phyloP scores from a whole-genome alignment of 2,113 vertebrate species.

The Prietella phreatophila region DNA sequence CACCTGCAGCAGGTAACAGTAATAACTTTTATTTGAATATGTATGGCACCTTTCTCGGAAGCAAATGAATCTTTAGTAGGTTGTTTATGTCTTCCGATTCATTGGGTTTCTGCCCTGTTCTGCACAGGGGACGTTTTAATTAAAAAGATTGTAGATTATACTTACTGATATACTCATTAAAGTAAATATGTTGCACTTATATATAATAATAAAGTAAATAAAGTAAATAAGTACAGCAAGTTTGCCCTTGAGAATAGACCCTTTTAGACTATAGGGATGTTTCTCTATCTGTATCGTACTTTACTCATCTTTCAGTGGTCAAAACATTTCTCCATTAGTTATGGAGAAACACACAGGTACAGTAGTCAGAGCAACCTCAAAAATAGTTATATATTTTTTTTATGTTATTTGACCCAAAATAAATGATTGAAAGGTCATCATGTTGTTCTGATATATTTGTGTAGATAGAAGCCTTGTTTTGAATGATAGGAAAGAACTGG shows the following conservation, averaged over 20 bases:
- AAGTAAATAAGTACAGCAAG: background rate
- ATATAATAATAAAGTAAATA: background rate
- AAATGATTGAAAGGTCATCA: background rate
- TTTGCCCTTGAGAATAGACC: background rate
- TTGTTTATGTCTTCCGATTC: background rate
- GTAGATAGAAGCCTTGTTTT: background rate
- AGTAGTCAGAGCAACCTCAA: background rate
- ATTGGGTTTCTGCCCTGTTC: background rate
- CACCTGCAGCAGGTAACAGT: slow-evolving; percentile 72
- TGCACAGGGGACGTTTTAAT: background rate
- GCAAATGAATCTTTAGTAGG: background rate
- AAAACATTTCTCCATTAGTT: background rate
- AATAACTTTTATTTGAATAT: background rate
- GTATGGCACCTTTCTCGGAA: background rate
- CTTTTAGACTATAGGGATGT: background rate
- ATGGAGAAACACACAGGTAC: background rate
- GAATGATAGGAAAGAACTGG: background rate
- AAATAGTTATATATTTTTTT: background rate
- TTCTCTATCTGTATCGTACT: background rate
- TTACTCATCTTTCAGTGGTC: background rate
- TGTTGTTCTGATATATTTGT: background rate
- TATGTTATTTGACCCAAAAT: background rate
- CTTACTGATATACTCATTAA: background rate
- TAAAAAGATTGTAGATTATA: background rate
- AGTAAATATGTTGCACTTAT: too few species aligned